phyloP scores from a whole-genome alignment of 2,113 vertebrate species.

The Neolamprologus tretocephalus region DNA sequence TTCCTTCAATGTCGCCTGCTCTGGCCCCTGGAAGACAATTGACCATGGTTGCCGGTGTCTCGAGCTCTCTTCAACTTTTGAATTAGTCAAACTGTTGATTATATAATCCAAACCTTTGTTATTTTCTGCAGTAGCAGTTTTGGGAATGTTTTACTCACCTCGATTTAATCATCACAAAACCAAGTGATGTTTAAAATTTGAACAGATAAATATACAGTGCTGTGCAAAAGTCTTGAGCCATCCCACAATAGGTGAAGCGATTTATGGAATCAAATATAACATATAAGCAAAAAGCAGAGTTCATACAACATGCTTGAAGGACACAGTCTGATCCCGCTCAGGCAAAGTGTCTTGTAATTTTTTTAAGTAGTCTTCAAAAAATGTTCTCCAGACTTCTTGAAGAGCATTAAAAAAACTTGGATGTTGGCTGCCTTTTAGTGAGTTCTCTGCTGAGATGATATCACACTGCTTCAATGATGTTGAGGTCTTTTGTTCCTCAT shows the following conservation, averaged over 20 bases:
- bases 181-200: not conserved
- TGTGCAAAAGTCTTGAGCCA: not conserved
- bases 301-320: not conserved
- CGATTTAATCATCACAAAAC: not conserved
- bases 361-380: not conserved
- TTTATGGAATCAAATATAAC: not conserved
- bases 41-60: not conserved
- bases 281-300: not conserved
- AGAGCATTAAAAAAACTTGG: not conserved
- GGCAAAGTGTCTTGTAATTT: not conserved
- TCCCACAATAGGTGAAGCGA: not conserved
- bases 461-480: not conserved
- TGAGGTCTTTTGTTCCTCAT: not conserved
- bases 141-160: not conserved
- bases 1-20: not conserved
- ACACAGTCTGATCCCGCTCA: not conserved
- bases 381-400: not conserved
- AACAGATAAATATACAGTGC: not conserved
- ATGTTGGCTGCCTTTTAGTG: not conserved
- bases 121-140: not conserved
- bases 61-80: not conserved
- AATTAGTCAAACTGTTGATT: not conserved
- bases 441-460: not conserved
- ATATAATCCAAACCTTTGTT: not conserved
- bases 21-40: not conserved